Evolutionary conservation across 2,797 vertebrate genomes (phyloP).

Genomic region (Alectoris magna): DNA sequence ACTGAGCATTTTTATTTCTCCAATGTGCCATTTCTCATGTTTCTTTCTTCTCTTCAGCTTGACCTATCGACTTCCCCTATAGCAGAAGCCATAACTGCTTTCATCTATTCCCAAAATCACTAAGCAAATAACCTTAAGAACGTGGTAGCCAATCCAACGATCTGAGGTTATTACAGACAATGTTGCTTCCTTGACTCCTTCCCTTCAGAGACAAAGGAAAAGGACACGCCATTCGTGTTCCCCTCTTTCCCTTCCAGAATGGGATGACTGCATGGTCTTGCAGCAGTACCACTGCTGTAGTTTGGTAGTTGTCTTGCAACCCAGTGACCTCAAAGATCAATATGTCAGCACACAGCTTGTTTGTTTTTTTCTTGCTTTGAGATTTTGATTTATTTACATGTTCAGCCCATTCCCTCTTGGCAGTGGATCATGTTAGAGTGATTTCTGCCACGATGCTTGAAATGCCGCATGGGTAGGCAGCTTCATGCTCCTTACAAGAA

Average conservation of each 20-base stretch:
- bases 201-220: neutral
- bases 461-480: neutral
- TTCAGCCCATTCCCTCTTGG: neutral
- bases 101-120: neutral
- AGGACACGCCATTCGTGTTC: rapidly evolving
- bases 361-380: neutral
- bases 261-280: rapidly evolving
- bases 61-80: neutral
- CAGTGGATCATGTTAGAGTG: neutral
- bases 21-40: rapidly evolving
- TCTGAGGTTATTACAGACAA: neutral
- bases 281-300: neutral
- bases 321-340: neutral
- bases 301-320: neutral
- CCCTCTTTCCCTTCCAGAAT: neutral
- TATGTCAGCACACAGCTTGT: neutral
- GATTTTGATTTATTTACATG: rapidly evolving
- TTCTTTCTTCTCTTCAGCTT: neutral
- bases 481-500: neutral
- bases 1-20: neutral
- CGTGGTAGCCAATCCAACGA: rapidly evolving
- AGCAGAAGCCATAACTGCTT: neutral
- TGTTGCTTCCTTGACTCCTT: neutral
- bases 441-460: neutral
- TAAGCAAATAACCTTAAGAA: neutral